These are phyloP conservation scores for Ctenopoma kingsleyae DNA, from an alignment of 2,797 vertebrate genomes.

Conservation along the genomic window DNA sequence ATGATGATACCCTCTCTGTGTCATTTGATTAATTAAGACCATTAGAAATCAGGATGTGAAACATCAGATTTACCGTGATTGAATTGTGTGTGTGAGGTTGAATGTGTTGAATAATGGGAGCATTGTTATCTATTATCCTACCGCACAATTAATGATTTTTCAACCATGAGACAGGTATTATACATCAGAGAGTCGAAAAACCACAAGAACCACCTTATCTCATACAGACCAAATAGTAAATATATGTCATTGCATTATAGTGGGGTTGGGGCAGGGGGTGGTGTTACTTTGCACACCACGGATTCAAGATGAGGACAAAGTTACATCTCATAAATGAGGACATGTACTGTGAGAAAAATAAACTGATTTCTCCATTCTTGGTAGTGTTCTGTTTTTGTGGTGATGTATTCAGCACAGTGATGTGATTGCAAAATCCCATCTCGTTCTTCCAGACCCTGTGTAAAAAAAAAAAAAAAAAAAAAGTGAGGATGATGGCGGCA, in stretches of 20 bases:
- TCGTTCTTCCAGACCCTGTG: slow-evolving; percentile 63
- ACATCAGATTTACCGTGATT: slow-evolving; percentile 29
- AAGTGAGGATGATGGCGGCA: slow-evolving; percentile 45
- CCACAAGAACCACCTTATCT: slow-evolving; percentile 62
- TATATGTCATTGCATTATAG: slow-evolving; percentile 37
- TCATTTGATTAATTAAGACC: slow-evolving; percentile 50
- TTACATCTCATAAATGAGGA: slow-evolving; percentile 53
- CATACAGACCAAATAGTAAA: slow-evolving; percentile 38
- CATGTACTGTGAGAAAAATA: slow-evolving; percentile 32
- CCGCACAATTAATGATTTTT: slow-evolving; percentile 62
- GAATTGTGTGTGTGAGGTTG: slow-evolving; percentile 21
- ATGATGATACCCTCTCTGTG: slow-evolving; percentile 28
- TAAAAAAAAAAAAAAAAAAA: slow-evolving; percentile 48
- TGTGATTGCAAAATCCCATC: slow-evolving; percentile 74
- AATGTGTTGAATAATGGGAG: slow-evolving; percentile 32
- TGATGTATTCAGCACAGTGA: slow-evolving; percentile 72
- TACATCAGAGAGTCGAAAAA: slow-evolving; percentile 53
- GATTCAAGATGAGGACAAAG: slow-evolving; percentile 37
- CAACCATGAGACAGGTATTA: slow-evolving; percentile 47
- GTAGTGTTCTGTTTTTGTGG: slow-evolving; percentile 57
- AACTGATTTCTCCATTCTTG: slow-evolving; percentile 32
- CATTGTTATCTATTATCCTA: slow-evolving; percentile 53
- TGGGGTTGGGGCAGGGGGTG: too few relatives aligned
- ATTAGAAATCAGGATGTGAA: slow-evolving; percentile 41
- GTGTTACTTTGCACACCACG: slow-evolving; percentile 4